Evolutionary conservation across 2,113 vertebrate genomes (phyloP), one percentile per base, ranked within the genome.

Genomic region (Oreocharis arfaki): DNA sequence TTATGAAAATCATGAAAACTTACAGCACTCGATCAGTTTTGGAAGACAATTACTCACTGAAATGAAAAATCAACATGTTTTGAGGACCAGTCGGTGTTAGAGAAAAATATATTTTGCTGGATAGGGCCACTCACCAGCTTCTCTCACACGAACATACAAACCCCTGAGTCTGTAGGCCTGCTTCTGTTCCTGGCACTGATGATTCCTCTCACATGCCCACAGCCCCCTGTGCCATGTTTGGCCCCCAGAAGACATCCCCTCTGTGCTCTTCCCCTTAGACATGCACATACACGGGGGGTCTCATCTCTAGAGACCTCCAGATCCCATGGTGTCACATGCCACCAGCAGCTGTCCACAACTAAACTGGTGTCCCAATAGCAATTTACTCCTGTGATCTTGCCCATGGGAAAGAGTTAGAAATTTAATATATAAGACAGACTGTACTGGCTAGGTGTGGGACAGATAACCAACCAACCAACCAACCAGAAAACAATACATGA

Each of bases 101-200:
- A 49, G 15, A 22, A 53, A 69, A 87, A 57, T 28, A 28, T 1
- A 16, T 67, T 49, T 11, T 67, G n/a, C 11, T 79, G 47, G 11
- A 27, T 24, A 59, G 10, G 11, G 10, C 28, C 53, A 20, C 32
- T n/a, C 52, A 14, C 8, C 24, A 35, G 6, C 15, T 59, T 7
- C 10, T 35, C 11, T 8, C 56, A 35, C 13, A 4, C 21, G 42
- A 22, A 27, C 17, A 11, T 18, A 16, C 0, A 14, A 35, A 7
- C 7, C 16, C 6, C 8, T 3, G 17, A 56, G 75, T 10, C 13
- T 42, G 19, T 11, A 27, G 30, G 8, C 2, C 16, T 1, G 0
- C 37, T 41, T 16, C 21, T 7, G 11, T 9, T 41, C 14, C 22
- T 41, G 42, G 20, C 57, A 75, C 8, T 26, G 24, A 9, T 6